Percentiles rank a stretch among this genome's conserved stretches.
These are phyloP conservation scores for Drosophila arizonae DNA, from an alignment of 1,140 invertebrate genomes.

Conservation along the genomic window DNA sequence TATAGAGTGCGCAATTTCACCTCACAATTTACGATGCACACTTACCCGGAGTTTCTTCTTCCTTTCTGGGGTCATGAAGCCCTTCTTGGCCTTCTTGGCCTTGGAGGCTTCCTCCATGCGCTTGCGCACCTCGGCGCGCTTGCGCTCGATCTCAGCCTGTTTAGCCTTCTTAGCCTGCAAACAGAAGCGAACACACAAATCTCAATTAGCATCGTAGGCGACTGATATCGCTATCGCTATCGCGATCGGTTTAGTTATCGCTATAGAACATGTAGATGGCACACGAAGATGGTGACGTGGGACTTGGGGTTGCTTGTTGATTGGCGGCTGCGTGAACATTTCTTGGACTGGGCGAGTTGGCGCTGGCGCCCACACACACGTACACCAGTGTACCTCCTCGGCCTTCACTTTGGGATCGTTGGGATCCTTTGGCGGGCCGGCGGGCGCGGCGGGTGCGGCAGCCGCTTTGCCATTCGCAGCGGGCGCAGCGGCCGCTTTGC, in stretches of 20 bases:
- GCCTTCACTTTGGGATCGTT: conserved; percentile 79
- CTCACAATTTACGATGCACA: conserved; percentile 45
- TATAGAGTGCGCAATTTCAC: background rate
- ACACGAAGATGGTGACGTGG: conserved; percentile 24
- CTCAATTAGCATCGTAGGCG: background rate
- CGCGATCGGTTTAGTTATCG: conserved; percentile 10
- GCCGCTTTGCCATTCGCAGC: conserved; percentile 53
- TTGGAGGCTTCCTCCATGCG: conserved; percentile 97
- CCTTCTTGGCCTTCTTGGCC: conserved; percentile 97
- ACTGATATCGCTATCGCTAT: conserved; percentile 8
- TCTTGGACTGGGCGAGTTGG: conserved; percentile 28
- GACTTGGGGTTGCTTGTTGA: background rate
- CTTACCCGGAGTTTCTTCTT: conserved; percentile 98
- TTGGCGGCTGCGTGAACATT: conserved; percentile 8
- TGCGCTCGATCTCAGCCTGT: conserved; percentile 96
- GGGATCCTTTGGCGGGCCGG: conserved; percentile 75
- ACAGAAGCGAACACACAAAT: conserved; percentile 15
- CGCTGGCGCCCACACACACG: conserved; percentile 61
- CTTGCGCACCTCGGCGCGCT: conserved; percentile 96
- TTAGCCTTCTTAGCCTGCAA: conserved; percentile 95
- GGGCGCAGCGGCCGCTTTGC: conserved; percentile 54
- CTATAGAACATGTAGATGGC: conserved; percentile 36
- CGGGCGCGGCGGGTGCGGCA: conserved; percentile 63
- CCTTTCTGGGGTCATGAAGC: conserved; percentile 99
- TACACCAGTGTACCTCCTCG: conserved; percentile 81